A percentile compares a stretch with the other conserved stretches of the same genome.
Evolutionary conservation across 2,888 invertebrate species (phyloP).

Genomic region (Marronus borbonicus): DNA sequence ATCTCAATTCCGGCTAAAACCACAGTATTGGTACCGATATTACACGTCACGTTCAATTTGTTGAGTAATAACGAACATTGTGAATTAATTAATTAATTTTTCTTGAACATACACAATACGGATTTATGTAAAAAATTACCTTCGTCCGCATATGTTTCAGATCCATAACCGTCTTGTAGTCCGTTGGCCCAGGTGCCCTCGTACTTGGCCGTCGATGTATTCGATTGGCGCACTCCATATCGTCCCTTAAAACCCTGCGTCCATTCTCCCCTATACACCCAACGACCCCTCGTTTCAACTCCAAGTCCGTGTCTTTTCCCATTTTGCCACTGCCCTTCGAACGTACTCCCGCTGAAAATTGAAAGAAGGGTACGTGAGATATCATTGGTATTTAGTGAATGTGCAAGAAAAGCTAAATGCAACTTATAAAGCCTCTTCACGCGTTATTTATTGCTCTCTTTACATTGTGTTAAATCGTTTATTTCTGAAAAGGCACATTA

Average conservation of each 20-base stretch:
- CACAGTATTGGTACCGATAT: no score
- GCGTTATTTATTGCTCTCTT: no score
- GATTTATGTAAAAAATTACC: constrained; percentile 75
- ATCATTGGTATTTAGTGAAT: no score
- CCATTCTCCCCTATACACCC: constrained; percentile 99
- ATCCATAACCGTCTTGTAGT: constrained; percentile 99
- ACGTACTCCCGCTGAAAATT: constrained; percentile 90
- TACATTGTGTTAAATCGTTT: no score
- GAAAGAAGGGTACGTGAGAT: constrained; percentile 41
- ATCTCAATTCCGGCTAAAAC: background rate
- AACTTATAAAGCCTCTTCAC: no score
- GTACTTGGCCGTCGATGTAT: constrained; percentile 95
- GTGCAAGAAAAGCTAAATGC: no score
- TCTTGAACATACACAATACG: no score
- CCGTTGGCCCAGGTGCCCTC: constrained; percentile 99
- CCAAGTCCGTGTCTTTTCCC: constrained; percentile 98
- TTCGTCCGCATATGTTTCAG: constrained; percentile 99
- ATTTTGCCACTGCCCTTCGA: constrained; percentile 99
- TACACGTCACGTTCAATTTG: no score
- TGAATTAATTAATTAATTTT: no score
- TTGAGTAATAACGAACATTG: no score
- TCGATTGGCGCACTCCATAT: constrained; percentile 97
- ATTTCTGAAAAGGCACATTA: no score
- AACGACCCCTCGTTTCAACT: constrained; percentile 96
- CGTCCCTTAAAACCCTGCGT: constrained; percentile 99